phyloP scores from a whole-genome alignment of 2,797 vertebrate genomes.

The Bothrops alternatus region DNA sequence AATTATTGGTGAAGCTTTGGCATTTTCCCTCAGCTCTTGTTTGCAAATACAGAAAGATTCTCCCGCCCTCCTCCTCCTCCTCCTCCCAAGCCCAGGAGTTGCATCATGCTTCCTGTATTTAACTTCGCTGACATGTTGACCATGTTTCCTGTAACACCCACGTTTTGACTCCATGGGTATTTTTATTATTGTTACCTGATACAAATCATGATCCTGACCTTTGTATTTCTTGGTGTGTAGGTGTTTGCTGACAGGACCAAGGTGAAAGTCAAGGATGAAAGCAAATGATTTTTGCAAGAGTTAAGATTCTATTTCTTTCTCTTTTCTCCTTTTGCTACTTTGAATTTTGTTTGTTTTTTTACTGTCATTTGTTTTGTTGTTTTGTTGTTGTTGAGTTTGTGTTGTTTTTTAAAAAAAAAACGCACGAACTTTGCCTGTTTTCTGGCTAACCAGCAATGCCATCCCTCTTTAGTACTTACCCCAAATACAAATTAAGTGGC shows the following conservation, averaged over 20 bases:
- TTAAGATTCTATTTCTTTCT: neutral
- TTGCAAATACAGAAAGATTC: constrained; percentile 56
- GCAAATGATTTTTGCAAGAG: constrained; percentile 1
- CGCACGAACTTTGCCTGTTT: neutral
- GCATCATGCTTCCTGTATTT: constrained; percentile 57
- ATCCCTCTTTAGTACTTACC: no score
- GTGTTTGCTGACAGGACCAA: constrained; percentile 11
- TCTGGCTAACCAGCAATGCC: neutral
- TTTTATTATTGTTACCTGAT: neutral
- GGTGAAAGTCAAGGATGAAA: constrained; percentile 9
- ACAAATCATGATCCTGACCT: constrained; percentile 18
- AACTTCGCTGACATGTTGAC: constrained; percentile 48
- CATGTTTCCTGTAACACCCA: constrained; percentile 38
- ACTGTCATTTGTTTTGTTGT: neutral
- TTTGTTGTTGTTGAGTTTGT: neutral
- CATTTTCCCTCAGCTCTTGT: constrained; percentile 48
- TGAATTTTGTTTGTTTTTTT: neutral
- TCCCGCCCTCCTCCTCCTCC: constrained; percentile 43
- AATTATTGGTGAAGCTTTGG: neutral
- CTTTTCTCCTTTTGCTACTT: neutral
- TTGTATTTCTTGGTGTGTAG: constrained; percentile 17
- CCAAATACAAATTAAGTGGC: neutral
- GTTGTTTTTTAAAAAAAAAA: neutral
- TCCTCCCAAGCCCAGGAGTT: constrained; percentile 35
- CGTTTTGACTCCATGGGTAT: constrained; percentile 44